Percentiles rank a stretch among this genome's conserved stretches.
These are phyloP conservation scores for Cataglyphis hispanica DNA, from an alignment of 1,140 invertebrate genomes.

Conservation along the genomic window DNA sequence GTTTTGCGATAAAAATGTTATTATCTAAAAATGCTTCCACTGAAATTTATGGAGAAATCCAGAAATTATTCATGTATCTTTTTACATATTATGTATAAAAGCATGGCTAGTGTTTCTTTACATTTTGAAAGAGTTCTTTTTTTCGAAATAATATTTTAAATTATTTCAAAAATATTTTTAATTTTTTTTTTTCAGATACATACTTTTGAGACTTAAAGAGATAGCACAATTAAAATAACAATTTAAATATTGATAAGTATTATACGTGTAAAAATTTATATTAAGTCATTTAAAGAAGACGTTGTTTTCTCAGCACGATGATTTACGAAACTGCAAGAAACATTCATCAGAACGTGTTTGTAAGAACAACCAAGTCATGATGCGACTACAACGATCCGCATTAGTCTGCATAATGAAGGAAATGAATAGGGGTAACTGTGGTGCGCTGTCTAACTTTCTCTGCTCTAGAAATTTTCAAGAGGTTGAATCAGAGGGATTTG, in stretches of 20 bases:
- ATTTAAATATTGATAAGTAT: not conserved
- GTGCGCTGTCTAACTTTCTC: not conserved
- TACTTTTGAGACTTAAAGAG: not conserved
- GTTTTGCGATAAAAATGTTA: not conserved
- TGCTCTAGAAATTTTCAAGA: slow-evolving; percentile 2
- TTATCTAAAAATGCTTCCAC: not conserved
- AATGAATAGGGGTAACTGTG: slow-evolving; percentile 22
- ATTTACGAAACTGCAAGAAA: slow-evolving; percentile 7
- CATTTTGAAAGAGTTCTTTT: not conserved
- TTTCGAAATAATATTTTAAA: not conserved
- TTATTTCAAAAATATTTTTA: not conserved
- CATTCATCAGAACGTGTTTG: slow-evolving; percentile 9
- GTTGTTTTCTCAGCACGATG: not conserved
- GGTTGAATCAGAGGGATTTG: slow-evolving; percentile 1
- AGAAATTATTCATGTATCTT: not conserved
- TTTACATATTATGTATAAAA: not conserved
- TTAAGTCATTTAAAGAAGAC: not conserved
- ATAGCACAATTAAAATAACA: not conserved
- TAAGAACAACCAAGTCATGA: slow-evolving; percentile 33
- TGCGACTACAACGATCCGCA: slow-evolving; percentile 25
- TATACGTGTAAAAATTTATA: not conserved
- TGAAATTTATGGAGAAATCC: not conserved
- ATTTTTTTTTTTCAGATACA: not conserved
- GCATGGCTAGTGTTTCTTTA: not conserved
- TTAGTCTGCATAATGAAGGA: slow-evolving; percentile 41